Evolutionary conservation across 2,888 invertebrate genomes (phyloP).

Genomic region (Copidosoma aretas): DNA sequence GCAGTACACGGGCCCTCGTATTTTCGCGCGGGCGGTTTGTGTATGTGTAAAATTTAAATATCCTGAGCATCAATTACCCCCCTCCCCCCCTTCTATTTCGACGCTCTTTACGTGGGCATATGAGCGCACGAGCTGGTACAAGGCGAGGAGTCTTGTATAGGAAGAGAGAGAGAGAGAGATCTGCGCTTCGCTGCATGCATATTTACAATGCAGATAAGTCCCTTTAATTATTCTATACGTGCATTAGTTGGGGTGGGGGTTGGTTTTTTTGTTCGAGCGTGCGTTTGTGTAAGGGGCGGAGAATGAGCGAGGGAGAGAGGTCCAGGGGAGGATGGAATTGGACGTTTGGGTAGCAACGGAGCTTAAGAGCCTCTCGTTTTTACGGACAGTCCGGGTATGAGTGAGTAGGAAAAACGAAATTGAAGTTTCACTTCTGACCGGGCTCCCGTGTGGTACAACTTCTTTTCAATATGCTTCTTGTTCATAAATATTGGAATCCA

Average conservation of each 20-base stretch:
- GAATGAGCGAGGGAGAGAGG: not conserved
- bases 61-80: slow-evolving; percentile 37
- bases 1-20: not conserved
- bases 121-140: not conserved
- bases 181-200: not conserved
- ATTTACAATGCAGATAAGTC: slow-evolving; percentile 42
- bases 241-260: slow-evolving; percentile 12
- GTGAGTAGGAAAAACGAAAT: too few relatives aligned
- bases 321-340: not conserved
- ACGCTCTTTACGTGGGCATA: not conserved
- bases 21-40: slow-evolving; percentile 13
- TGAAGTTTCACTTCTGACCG: too few relatives aligned
- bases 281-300: not conserved
- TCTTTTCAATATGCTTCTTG: too few relatives aligned
- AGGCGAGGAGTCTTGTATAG: slow-evolving; percentile 31
- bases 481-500: too few relatives aligned
- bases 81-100: slow-evolving; percentile 1
- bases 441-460: too few relatives aligned
- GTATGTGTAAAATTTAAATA: slow-evolving; percentile 35
- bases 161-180: slow-evolving; percentile 18
- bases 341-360: too few relatives aligned
- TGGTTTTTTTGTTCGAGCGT: not conserved
- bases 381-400: too few relatives aligned
- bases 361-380: too few relatives aligned
- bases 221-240: slow-evolving; percentile 40